Evolutionary conservation across 2,113 vertebrate species (phyloP).

Genomic region (Acrocephalus arundinaceus): DNA sequence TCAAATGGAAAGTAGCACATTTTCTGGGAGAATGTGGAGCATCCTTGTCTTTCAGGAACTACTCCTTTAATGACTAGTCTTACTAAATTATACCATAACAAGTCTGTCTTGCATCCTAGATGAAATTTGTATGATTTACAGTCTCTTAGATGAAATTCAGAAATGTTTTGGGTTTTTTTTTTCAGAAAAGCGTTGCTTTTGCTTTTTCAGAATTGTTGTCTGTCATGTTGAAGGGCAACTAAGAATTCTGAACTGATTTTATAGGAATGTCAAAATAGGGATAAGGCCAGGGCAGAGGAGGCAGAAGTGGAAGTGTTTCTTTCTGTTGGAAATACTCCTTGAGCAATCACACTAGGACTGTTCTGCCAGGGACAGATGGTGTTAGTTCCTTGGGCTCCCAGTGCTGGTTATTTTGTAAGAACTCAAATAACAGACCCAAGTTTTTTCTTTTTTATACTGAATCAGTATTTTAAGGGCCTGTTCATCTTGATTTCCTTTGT

Average conservation of each 20-base stretch:
- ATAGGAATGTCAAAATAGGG: fast-evolving
- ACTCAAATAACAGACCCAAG: background rate
- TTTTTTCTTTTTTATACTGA: background rate
- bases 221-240: background rate
- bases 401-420: background rate
- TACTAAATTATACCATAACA: background rate
- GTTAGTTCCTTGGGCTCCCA: background rate
- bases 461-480: too few species aligned
- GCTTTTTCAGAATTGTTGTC: background rate
- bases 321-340: background rate
- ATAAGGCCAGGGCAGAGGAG: background rate
- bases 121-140: background rate
- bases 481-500: background rate
- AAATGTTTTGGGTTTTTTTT: background rate
- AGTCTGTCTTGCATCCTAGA: background rate
- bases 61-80: background rate
- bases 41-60: background rate
- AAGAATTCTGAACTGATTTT: background rate
- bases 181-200: background rate
- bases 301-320: background rate
- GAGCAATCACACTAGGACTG: fast-evolving
- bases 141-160: background rate
- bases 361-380: fast-evolving
- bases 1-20: background rate
- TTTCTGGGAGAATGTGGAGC: background rate